A percentile compares a stretch with the other conserved stretches of the same genome.
Conservation (phyloP, 1,140 invertebrate genomes). For the Triops cancriformis region DNA sequence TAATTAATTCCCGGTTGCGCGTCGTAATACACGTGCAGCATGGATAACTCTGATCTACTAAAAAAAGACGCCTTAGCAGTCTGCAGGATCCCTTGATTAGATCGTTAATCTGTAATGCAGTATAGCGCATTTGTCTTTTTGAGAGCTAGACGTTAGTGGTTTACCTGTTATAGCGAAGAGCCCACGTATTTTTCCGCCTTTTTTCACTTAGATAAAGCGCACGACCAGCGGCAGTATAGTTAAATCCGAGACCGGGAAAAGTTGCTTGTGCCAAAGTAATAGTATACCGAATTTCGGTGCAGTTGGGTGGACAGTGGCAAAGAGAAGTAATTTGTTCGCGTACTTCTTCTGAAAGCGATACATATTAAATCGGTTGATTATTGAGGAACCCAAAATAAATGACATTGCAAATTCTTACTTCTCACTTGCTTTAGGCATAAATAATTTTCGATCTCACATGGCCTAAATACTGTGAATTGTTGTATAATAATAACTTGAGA, state of each 20-base stretch:
- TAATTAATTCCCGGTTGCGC: constrained; percentile 18
- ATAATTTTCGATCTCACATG: neutral
- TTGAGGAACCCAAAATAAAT: neutral
- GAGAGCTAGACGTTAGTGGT: no score
- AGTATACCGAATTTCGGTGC: neutral
- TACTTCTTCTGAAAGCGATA: neutral
- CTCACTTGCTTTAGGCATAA: neutral
- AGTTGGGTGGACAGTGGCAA: neutral
- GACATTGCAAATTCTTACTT: neutral
- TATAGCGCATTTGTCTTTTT: neutral
- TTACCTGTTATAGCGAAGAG: neutral
- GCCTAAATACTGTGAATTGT: neutral
- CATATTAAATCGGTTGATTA: neutral
- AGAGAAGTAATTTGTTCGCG: neutral
- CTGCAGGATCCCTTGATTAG: no score
- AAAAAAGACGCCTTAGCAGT: neutral
- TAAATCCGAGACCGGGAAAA: neutral
- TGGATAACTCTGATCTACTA: constrained; percentile 15
- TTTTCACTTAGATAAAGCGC: neutral
- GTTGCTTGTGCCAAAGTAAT: neutral
- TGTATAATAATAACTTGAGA: no score
- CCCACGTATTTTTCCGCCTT: neutral
- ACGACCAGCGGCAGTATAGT: neutral
- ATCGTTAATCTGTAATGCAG: no score
- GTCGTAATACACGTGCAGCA: constrained; percentile 23